phyloP scores from a whole-genome alignment of 2,888 invertebrate species.

The Muscina levida region DNA sequence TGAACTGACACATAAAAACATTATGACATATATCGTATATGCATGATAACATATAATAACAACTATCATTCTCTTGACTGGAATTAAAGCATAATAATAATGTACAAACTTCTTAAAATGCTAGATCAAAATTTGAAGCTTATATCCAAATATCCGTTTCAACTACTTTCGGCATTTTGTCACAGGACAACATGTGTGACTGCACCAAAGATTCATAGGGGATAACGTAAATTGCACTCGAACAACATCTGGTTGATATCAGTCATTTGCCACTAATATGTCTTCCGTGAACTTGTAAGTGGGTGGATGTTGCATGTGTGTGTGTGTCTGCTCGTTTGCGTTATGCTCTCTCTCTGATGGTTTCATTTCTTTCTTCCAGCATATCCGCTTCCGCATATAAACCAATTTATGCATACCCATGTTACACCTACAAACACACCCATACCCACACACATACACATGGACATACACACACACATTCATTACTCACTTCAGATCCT shows the following conservation, averaged over 20 bases:
- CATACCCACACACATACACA: conserved; percentile 17
- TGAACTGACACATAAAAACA: too few relatives aligned
- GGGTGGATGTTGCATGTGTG: too few relatives aligned
- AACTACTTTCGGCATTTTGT: not conserved
- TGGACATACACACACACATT: not conserved
- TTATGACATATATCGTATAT: too few relatives aligned
- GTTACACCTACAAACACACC: too few relatives aligned
- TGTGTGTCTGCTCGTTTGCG: too few relatives aligned
- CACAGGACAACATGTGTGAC: not conserved
- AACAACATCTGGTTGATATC: conserved; percentile 58
- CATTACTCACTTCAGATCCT: not conserved
- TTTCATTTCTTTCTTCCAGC: conserved; percentile 41
- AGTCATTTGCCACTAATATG: conserved; percentile 45
- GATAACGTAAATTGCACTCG: conserved; percentile 43
- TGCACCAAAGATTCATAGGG: not conserved
- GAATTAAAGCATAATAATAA: too few relatives aligned
- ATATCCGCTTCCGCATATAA: conserved; percentile 65
- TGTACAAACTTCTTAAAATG: too few relatives aligned
- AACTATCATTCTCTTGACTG: too few relatives aligned
- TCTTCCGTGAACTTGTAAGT: too few relatives aligned
- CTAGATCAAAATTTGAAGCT: too few relatives aligned
- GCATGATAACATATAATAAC: too few relatives aligned
- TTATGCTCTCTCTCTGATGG: too few relatives aligned
- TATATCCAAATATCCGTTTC: not conserved
- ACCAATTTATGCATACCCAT: conserved; percentile 60